Conservation (phyloP, 2,888 invertebrate species). For the Epinotia bilunana region DNA sequence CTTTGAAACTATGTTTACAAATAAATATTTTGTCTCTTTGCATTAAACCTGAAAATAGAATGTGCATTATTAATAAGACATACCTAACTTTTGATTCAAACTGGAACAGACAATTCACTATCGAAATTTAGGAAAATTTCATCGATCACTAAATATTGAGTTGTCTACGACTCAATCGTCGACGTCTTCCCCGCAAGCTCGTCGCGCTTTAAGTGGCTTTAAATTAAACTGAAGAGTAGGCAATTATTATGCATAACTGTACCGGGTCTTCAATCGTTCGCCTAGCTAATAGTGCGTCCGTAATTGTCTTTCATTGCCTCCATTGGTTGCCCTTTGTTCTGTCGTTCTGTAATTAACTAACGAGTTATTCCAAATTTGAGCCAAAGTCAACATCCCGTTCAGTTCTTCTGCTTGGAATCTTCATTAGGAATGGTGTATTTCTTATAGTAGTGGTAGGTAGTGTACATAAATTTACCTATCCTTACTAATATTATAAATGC, state of each 20-base stretch:
- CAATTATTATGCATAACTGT: constrained; percentile 79
- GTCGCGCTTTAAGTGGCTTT: constrained; percentile 67
- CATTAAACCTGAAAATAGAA: background rate
- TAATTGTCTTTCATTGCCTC: constrained; percentile 58
- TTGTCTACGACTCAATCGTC: constrained; percentile 44
- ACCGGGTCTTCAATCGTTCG: constrained; percentile 56
- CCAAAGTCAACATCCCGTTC: background rate
- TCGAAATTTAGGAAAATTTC: constrained; percentile 13
- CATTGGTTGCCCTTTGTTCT: constrained; percentile 40
- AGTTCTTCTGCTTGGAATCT: background rate
- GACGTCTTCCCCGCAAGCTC: constrained; percentile 58
- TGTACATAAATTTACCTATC: background rate
- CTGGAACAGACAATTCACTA: background rate
- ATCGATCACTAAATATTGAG: constrained; percentile 20
- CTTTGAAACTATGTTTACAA: too few relatives aligned
- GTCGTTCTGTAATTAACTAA: constrained; percentile 39
- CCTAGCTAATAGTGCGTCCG: constrained; percentile 63
- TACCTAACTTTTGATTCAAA: background rate
- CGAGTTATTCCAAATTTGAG: constrained; percentile 12
- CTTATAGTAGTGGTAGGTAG: background rate
- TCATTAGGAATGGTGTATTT: background rate
- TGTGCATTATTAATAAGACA: background rate
- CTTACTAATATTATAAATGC: too few relatives aligned
- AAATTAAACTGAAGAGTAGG: constrained; percentile 72
- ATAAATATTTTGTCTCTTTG: too few relatives aligned